phyloP scores from a whole-genome alignment of 2,113 vertebrate species.

The Aptenodytes forsteri region DNA sequence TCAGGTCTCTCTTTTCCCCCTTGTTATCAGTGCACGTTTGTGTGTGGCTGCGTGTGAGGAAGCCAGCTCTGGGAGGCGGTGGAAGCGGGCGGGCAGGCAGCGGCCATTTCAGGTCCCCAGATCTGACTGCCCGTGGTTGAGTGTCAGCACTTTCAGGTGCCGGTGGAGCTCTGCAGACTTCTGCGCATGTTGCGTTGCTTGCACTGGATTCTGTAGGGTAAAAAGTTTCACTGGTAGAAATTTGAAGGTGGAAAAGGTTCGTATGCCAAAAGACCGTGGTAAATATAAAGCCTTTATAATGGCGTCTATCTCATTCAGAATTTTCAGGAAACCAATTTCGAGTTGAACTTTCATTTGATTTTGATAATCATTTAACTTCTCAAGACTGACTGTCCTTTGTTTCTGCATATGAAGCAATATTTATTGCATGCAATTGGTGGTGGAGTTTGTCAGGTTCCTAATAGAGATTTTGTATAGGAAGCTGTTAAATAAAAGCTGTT shows the following conservation, averaged over 20 bases:
- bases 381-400: neutral
- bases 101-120: accelerated
- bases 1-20: neutral
- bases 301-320: neutral
- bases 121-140: neutral
- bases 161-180: neutral
- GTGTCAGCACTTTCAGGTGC: neutral
- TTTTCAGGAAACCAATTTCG: neutral
- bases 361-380: neutral
- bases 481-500: neutral
- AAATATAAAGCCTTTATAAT: too few relatives aligned
- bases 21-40: accelerated
- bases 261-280: too few relatives aligned
- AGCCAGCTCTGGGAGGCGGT: neutral
- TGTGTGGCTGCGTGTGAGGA: neutral
- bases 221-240: neutral
- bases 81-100: neutral
- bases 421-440: neutral
- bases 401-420: neutral
- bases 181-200: accelerated
- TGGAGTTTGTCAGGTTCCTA: neutral
- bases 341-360: neutral
- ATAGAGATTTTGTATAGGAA: neutral
- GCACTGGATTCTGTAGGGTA: neutral
- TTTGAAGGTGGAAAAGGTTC: neutral